Percentiles rank a stretch among this genome's conserved stretches.
Evolutionary conservation across 2,797 vertebrate species (phyloP).

Genomic region (Falco peregrinus): DNA sequence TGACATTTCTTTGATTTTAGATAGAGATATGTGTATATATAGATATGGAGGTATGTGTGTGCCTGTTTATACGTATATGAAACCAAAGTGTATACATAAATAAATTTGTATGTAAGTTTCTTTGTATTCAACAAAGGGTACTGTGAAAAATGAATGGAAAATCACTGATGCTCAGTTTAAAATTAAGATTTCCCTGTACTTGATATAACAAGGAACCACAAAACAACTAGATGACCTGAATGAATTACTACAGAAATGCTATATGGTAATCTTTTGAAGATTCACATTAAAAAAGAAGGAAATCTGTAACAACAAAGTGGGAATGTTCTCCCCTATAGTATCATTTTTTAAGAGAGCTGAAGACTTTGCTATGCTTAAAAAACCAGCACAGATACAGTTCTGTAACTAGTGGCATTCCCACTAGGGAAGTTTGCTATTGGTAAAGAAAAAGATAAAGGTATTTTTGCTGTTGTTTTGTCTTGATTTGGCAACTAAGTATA

Average conservation of each 20-base stretch:
- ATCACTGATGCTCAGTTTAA: neutral
- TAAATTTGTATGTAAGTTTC: neutral
- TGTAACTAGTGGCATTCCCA: neutral
- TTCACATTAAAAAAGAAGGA: neutral
- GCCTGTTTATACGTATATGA: neutral
- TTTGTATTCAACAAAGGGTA: neutral
- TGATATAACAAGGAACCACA: neutral
- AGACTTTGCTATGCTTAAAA: neutral
- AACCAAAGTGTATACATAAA: neutral
- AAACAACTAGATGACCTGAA: neutral
- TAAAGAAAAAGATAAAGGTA: neutral
- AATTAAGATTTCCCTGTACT: neutral
- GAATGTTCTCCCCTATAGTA: neutral
- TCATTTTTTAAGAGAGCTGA: neutral
- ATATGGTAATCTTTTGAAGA: neutral
- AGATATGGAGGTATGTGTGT: accelerated
- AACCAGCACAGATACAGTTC: neutral
- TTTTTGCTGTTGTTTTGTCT: slow-evolving; percentile 16
- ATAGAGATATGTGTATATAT: accelerated
- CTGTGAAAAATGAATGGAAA: neutral
- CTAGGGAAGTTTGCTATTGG: neutral
- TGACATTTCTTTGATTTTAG: neutral
- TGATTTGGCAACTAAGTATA: slow-evolving; percentile 13
- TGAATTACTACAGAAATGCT: neutral
- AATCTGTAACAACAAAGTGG: neutral